A percentile compares a stretch with the other conserved stretches of the same genome.
Conservation (phyloP, 2,797 vertebrate species). For the Tenualosa ilisha region DNA sequence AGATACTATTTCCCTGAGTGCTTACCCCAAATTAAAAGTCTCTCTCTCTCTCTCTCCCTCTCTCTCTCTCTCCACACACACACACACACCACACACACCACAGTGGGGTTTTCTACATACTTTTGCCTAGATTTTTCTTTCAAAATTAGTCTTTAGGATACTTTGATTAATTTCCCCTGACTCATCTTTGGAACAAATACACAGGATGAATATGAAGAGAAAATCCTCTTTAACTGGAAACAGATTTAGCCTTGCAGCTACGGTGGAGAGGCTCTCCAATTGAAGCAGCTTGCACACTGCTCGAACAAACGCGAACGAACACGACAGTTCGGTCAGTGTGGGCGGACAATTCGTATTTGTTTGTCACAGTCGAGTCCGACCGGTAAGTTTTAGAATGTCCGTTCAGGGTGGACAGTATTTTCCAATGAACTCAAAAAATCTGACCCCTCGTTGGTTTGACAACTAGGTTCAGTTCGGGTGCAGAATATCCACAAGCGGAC, state of each 20-base stretch:
- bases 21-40: not conserved
- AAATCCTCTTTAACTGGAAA: not conserved
- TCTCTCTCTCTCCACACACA: not conserved
- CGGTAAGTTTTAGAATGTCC: no score
- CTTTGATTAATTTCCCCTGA: constrained; percentile 13
- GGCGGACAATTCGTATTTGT: no score
- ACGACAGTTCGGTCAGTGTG: no score
- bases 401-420: no score
- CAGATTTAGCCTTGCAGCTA: constrained; percentile 1
- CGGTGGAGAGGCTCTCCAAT: not conserved
- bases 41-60: not conserved
- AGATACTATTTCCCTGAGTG: not conserved
- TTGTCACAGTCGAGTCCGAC: no score
- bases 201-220: not conserved
- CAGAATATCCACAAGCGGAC: no score
- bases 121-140: not conserved
- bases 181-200: constrained; percentile 3
- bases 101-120: not conserved
- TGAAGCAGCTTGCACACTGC: not conserved
- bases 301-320: no score
- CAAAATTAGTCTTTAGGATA: not conserved
- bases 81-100: not conserved
- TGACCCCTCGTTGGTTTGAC: no score
- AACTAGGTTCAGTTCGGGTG: no score
- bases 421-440: no score